Conservation (phyloP, 2,113 vertebrate species). For the Eublepharis macularius region DNA sequence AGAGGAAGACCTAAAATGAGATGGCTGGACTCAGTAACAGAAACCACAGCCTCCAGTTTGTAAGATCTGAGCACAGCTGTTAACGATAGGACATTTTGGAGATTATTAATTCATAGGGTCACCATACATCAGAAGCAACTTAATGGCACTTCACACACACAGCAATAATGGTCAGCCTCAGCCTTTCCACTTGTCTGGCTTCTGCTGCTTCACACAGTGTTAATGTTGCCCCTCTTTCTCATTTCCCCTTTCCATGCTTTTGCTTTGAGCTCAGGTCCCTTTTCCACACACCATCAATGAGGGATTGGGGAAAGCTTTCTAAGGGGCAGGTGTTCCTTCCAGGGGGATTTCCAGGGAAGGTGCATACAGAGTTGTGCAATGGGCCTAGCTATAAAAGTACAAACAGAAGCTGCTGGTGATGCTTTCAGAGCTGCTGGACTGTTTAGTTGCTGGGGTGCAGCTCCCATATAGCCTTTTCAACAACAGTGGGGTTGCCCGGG, state of each 20-base stretch:
- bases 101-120: too few species aligned
- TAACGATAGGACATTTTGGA: too few species aligned
- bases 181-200: background rate
- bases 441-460: background rate
- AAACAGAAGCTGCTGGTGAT: background rate
- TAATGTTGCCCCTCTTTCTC: background rate
- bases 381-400: background rate
- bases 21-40: too few species aligned
- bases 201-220: background rate
- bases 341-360: background rate
- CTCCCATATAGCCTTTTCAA: background rate
- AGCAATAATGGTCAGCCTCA: background rate
- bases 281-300: background rate
- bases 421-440: background rate
- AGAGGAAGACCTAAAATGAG: too few species aligned
- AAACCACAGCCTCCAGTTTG: too few species aligned
- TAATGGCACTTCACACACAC: too few species aligned
- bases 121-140: too few species aligned
- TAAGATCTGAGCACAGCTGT: too few species aligned
- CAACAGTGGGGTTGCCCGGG: background rate
- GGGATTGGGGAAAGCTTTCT: too few species aligned
- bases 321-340: background rate
- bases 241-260: background rate
- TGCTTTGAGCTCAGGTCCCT: background rate
- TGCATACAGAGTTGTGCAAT: too few species aligned